phyloP scores from a whole-genome alignment of 2,113 vertebrate species.

The Cavia aperea region DNA sequence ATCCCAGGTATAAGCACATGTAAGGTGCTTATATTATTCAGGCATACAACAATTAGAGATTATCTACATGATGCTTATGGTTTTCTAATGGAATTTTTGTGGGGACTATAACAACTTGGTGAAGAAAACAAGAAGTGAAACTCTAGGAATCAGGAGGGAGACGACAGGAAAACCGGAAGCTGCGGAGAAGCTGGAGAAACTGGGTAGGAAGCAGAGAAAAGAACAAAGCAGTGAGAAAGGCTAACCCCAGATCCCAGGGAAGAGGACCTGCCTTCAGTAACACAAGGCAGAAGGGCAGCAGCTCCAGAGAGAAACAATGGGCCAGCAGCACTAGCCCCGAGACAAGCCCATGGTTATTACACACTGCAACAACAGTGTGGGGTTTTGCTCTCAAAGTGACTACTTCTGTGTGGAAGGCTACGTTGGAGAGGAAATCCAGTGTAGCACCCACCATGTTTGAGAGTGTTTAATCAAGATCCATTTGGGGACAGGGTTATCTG shows the following conservation, averaged over 20 bases:
- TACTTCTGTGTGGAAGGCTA: background rate
- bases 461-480: background rate
- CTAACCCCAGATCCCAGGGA: background rate
- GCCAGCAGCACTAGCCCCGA: background rate
- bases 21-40: background rate
- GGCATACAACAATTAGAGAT: background rate
- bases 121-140: background rate
- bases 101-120: background rate
- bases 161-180: background rate
- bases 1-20: background rate
- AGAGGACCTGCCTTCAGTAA: background rate
- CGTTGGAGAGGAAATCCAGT: background rate
- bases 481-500: background rate
- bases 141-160: background rate
- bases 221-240: background rate
- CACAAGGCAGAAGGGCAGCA: background rate
- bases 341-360: background rate
- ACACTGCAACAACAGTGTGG: background rate
- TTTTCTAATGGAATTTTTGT: background rate
- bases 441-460: background rate
- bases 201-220: background rate
- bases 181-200: background rate
- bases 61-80: background rate
- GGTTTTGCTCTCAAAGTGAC: background rate
- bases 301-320: background rate